These are phyloP conservation scores for Danio kyathit DNA, from an alignment of 2,797 vertebrate genomes.

Conservation along the genomic window DNA sequence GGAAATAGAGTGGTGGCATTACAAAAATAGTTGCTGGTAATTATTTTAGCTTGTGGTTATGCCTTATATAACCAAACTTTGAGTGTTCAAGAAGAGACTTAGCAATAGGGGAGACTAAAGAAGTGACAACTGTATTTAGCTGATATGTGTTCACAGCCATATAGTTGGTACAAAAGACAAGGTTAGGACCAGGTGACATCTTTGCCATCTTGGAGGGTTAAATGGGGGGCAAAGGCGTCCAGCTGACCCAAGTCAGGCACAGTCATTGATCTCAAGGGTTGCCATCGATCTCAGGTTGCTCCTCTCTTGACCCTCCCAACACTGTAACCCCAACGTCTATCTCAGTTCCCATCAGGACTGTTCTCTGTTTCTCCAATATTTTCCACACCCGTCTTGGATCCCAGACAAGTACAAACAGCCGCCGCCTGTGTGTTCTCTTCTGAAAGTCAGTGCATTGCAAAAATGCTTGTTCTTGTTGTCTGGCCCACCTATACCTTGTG, in stretches of 20 bases:
- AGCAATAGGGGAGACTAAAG: not conserved
- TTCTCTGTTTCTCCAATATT: conserved; percentile 30
- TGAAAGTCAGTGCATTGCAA: conserved; percentile 83
- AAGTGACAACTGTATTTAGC: not conserved
- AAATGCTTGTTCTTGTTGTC: conserved; percentile 72
- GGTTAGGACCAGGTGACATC: conserved; percentile 2
- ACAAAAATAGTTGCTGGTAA: not conserved
- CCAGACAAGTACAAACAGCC: conserved; percentile 75
- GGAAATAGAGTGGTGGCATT: no score
- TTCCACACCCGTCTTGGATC: conserved; percentile 65
- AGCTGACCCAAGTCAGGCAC: not conserved
- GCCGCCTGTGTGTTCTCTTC: conserved; percentile 73
- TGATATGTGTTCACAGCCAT: not conserved
- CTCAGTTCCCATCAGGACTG: conserved; percentile 13
- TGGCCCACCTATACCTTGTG: conserved; percentile 39
- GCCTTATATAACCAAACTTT: not conserved
- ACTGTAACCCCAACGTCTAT: not conserved
- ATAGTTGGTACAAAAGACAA: not conserved
- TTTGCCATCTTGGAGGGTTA: not conserved
- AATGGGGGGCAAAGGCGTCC: not conserved
- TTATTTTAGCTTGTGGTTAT: not conserved
- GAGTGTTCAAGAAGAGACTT: not conserved
- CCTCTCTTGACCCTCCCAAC: not conserved
- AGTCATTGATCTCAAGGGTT: not conserved
- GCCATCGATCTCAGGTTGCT: not conserved